These are phyloP conservation scores for Paratrypauchen microcephalus DNA, from an alignment of 2,797 vertebrate species.

Conservation along the genomic window DNA sequence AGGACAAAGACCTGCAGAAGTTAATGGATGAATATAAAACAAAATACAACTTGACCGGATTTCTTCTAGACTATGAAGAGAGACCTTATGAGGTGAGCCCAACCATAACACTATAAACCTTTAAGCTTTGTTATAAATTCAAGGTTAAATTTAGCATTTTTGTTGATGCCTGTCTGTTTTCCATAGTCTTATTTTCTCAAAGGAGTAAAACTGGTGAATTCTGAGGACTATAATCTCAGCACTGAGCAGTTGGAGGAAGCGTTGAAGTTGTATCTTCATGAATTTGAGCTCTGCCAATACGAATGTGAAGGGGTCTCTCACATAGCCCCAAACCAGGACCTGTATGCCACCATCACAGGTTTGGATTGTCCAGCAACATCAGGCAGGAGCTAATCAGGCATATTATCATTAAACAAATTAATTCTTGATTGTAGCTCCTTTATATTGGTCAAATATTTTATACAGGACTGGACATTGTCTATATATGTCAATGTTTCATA, in stretches of 20 bases:
- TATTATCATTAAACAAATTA: background rate
- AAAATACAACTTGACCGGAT: conserved; percentile 79
- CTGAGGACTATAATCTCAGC: conserved; percentile 80
- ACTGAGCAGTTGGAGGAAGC: conserved; percentile 84
- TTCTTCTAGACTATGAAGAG: conserved; percentile 81
- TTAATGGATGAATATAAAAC: conserved; percentile 82
- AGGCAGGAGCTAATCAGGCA: background rate
- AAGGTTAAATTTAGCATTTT: background rate
- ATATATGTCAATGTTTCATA: too few species aligned
- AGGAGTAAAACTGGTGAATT: conserved; percentile 81
- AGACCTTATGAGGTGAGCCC: conserved; percentile 76
- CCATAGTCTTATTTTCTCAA: conserved; percentile 59
- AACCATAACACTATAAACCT: background rate
- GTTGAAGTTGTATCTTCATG: conserved; percentile 82
- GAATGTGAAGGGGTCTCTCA: conserved; percentile 82
- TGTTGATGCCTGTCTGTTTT: background rate
- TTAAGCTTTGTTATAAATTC: background rate
- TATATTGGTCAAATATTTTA: too few species aligned
- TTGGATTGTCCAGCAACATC: background rate
- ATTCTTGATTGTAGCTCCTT: too few species aligned
- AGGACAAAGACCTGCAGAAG: conserved; percentile 79
- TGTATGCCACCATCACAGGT: conserved; percentile 85
- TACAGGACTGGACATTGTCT: too few species aligned
- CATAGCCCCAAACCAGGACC: conserved; percentile 78
- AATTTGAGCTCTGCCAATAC: conserved; percentile 79